A percentile compares a stretch with the other conserved stretches of the same genome.
Conservation (phyloP, 2,113 vertebrate species). For the Colaptes auratus region DNA sequence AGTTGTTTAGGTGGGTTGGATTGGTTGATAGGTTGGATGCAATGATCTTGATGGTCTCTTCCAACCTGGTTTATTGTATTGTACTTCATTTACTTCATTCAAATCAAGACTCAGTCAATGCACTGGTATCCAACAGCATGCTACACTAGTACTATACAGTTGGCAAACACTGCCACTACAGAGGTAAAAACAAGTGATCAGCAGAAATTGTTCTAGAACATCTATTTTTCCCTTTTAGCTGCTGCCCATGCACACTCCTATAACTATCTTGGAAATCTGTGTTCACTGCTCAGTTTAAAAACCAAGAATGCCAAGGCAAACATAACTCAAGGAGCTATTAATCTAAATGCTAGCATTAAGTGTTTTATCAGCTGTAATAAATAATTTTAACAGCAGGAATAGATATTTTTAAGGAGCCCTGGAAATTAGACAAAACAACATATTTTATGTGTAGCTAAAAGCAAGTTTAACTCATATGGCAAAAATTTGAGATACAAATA, state of each 20-base stretch:
- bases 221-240: background rate
- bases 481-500: background rate
- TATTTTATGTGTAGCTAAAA: background rate
- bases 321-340: background rate
- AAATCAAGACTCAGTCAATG: background rate
- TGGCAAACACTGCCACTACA: background rate
- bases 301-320: background rate
- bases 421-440: background rate
- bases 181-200: background rate
- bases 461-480: background rate
- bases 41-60: no score
- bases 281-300: background rate
- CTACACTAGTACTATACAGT: background rate
- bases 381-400: background rate
- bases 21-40: no score
- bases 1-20: no score
- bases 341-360: background rate
- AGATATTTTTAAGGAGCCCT: background rate
- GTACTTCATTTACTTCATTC: background rate
- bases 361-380: background rate
- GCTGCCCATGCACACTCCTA: background rate
- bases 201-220: background rate
- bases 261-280: background rate
- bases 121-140: background rate
- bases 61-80: no score